Percentiles rank a stretch among this genome's conserved stretches.
These are phyloP conservation scores for Sebastolobus altivelis DNA, from an alignment of 2,797 vertebrate species.

Conservation along the genomic window DNA sequence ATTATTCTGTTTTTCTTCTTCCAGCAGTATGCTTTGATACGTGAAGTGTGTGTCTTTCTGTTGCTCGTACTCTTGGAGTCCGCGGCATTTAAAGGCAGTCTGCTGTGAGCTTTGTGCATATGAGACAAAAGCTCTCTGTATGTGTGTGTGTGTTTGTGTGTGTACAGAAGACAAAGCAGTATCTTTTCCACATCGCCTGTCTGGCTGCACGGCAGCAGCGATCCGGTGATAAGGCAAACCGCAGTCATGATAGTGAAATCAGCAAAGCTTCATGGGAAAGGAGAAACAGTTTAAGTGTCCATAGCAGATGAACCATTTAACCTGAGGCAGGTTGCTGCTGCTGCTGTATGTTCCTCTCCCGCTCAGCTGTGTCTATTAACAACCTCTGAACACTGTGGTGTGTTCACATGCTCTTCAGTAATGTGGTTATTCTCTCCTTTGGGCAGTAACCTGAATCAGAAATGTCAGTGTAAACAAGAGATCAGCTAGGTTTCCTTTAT, in stretches of 20 bases:
- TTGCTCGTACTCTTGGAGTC: neutral
- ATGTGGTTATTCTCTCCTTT: neutral
- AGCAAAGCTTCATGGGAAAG: constrained; percentile 35
- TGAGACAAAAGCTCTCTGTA: constrained; percentile 38
- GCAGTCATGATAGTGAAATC: constrained; percentile 24
- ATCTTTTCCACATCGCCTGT: constrained; percentile 12
- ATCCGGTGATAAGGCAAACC: constrained; percentile 33
- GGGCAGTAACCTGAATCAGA: neutral
- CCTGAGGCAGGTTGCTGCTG: constrained; percentile 6
- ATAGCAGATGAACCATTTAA: constrained; percentile 9
- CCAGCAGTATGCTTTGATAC: constrained; percentile 30
- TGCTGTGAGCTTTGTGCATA: constrained; percentile 37
- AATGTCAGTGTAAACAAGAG: neutral
- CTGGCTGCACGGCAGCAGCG: constrained; percentile 26
- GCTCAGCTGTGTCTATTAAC: constrained; percentile 11
- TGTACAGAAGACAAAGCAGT: constrained; percentile 18
- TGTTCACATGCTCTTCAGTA: constrained; percentile 7
- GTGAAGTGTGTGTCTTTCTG: constrained; percentile 20
- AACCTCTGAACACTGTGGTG: neutral
- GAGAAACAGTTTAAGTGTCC: neutral
- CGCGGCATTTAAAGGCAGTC: constrained; percentile 41
- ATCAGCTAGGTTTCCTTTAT: neutral
- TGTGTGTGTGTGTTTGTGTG: neutral
- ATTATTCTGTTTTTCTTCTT: constrained; percentile 25
- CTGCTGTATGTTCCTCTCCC: neutral